Evolutionary conservation across 1,140 invertebrate species (phyloP).

Genomic region (Portunus trituberculatus): DNA sequence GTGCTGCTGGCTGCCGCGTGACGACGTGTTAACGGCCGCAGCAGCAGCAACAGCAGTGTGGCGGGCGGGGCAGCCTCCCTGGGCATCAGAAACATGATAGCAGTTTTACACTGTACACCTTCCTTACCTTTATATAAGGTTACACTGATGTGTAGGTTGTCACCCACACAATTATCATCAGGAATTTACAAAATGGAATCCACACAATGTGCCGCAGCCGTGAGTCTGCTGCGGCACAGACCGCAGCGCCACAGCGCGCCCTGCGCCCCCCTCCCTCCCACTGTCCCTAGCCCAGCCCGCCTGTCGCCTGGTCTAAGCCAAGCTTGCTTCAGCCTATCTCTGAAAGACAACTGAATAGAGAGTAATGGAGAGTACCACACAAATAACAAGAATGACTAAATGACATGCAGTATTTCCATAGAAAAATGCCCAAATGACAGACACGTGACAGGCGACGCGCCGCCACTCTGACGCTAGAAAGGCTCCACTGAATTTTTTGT

Average conservation of each 20-base stretch:
- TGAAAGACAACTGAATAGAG: constrained; percentile 25
- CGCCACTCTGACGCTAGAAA: neutral
- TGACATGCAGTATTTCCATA: constrained; percentile 21
- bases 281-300: neutral
- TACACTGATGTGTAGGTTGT: constrained; percentile 67
- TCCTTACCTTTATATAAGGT: constrained; percentile 72
- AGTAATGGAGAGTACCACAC: neutral
- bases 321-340: neutral
- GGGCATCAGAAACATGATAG: constrained; percentile 44
- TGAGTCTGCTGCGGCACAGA: neutral
- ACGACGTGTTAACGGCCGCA: too few species aligned
- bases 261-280: too few species aligned
- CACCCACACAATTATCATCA: constrained; percentile 69
- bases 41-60: neutral
- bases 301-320: neutral
- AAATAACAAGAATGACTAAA: constrained; percentile 15
- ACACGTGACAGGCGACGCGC: neutral
- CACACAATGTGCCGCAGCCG: constrained; percentile 24
- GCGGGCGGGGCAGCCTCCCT: neutral
- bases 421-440: constrained; percentile 5
- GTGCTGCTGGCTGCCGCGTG: too few species aligned
- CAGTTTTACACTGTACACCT: constrained; percentile 72
- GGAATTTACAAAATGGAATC: constrained; percentile 69
- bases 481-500: neutral
- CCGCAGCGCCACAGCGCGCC: neutral